These are phyloP conservation scores for Meteorus sp. DNA, from an alignment of 1,140 invertebrate species.

Conservation along the genomic window DNA sequence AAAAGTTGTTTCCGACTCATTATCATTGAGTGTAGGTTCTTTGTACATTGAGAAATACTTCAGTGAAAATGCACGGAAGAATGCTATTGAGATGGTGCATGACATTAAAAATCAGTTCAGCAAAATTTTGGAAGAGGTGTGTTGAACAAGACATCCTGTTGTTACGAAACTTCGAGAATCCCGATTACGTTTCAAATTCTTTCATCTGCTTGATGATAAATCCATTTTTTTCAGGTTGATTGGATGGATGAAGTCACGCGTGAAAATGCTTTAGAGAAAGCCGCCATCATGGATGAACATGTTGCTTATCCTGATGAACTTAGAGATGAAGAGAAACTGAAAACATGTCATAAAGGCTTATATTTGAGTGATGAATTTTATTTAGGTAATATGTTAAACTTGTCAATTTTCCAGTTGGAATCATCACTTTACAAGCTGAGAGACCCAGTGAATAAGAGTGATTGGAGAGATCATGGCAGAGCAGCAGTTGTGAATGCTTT, in stretches of 20 bases:
- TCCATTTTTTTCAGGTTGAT: slow-evolving; percentile 60
- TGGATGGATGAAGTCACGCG: slow-evolving; percentile 89
- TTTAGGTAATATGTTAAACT: slow-evolving; percentile 54
- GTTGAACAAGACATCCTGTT: too few relatives aligned
- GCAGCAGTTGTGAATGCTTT: too few relatives aligned
- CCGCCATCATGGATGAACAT: slow-evolving; percentile 72
- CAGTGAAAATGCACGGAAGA: slow-evolving; percentile 70
- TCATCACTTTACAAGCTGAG: too few relatives aligned
- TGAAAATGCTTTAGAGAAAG: slow-evolving; percentile 70
- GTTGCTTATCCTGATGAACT: slow-evolving; percentile 85
- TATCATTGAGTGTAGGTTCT: slow-evolving; percentile 71
- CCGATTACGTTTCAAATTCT: too few relatives aligned
- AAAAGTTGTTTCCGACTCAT: slow-evolving; percentile 69
- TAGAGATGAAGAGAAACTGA: slow-evolving; percentile 72
- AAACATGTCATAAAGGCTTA: slow-evolving; percentile 74
- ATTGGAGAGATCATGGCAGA: too few relatives aligned
- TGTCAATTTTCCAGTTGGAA: too few relatives aligned
- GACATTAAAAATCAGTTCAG: too few relatives aligned
- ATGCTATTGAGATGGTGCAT: too few relatives aligned
- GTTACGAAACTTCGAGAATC: too few relatives aligned
- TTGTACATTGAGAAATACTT: slow-evolving; percentile 75
- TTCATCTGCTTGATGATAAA: too few relatives aligned
- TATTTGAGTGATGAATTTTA: slow-evolving; percentile 70
- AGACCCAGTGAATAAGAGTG: too few relatives aligned
- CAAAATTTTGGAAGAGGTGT: too few relatives aligned